These are phyloP conservation scores for Microcebus murinus DNA, from an alignment of 2,113 vertebrate species.

Conservation along the genomic window DNA sequence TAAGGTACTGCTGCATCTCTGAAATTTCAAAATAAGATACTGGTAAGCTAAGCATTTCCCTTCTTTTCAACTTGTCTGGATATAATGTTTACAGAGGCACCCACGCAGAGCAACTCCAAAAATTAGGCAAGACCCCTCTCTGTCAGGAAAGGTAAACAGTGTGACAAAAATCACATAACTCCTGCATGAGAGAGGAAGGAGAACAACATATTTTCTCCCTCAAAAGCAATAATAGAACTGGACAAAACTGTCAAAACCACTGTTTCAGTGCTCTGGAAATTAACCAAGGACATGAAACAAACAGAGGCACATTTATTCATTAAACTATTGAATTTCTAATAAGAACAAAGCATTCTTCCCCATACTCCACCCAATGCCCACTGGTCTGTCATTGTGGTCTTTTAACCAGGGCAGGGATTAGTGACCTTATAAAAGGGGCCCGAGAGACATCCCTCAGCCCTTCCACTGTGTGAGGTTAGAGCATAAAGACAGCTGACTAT, in stretches of 20 bases:
- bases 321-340: neutral
- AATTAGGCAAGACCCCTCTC: neutral
- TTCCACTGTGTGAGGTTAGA: neutral
- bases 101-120: neutral
- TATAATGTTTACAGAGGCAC: neutral
- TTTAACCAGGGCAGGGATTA: neutral
- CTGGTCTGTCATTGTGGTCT: too few relatives aligned
- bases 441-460: neutral
- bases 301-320: neutral
- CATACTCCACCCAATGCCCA: fast-evolving
- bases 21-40: neutral
- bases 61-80: neutral
- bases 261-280: neutral
- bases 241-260: neutral
- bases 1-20: neutral
- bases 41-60: neutral
- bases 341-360: neutral
- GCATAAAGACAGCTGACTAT: neutral
- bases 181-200: neutral
- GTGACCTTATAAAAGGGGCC: neutral
- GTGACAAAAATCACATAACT: neutral
- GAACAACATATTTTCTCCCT: neutral
- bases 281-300: neutral
- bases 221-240: neutral
- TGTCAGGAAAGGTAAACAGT: neutral